Evolutionary conservation across 2,888 invertebrate genomes (phyloP).

Genomic region (Eudasyphora cyanicolor): DNA sequence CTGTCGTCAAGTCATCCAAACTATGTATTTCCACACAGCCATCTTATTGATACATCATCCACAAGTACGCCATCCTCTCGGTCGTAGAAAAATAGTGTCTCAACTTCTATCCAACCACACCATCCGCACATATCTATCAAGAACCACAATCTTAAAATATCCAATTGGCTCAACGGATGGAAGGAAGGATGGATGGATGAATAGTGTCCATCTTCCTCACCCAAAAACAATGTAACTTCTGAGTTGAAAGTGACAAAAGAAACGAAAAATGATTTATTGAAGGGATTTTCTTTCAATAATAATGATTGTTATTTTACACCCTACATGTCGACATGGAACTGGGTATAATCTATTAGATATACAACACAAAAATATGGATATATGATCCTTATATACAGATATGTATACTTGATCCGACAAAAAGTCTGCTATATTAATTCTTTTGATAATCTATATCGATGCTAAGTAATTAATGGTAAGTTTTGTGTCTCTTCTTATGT

Average conservation of each 20-base stretch:
- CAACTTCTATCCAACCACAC: neutral
- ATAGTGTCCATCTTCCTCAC: neutral
- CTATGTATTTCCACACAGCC: neutral
- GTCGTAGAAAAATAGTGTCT: too few relatives aligned
- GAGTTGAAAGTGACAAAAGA: neutral
- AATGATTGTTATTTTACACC: neutral
- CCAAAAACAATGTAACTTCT: neutral
- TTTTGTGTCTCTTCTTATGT: too few relatives aligned
- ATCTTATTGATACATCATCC: neutral
- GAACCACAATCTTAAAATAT: neutral
- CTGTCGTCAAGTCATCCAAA: neutral
- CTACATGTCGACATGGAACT: neutral
- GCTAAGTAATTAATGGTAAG: too few relatives aligned
- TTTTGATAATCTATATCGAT: too few relatives aligned
- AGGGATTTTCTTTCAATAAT: neutral
- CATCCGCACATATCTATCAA: neutral
- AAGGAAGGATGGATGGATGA: too few relatives aligned
- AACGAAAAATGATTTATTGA: slow-evolving; percentile 10
- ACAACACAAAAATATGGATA: neutral
- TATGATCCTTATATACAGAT: neutral
- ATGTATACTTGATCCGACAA: too few relatives aligned
- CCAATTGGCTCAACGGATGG: neutral
- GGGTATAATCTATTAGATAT: neutral
- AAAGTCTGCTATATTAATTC: too few relatives aligned
- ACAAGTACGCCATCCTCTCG: neutral